These are phyloP conservation scores for Temnothorax ravouxi DNA, from an alignment of 2,888 invertebrate species.

Conservation along the genomic window DNA sequence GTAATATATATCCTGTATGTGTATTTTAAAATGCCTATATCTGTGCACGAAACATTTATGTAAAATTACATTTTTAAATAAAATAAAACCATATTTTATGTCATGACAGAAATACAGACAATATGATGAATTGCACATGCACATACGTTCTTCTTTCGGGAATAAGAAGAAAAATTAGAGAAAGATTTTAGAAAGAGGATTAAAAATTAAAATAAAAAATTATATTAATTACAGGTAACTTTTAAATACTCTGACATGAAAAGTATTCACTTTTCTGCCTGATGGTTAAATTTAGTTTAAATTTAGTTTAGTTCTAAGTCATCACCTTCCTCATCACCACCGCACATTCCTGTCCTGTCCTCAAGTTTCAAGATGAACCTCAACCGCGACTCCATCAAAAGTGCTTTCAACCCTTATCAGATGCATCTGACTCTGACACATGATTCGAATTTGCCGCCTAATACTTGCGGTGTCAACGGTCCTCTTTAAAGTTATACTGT, in stretches of 20 bases:
- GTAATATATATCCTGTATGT: neutral
- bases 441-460: conserved; percentile 71
- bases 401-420: conserved; percentile 73
- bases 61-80: conserved; percentile 18
- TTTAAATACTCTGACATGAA: conserved; percentile 1
- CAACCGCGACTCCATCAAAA: conserved; percentile 52
- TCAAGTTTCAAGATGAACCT: conserved; percentile 68
- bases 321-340: conserved; percentile 24
- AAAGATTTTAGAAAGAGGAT: neutral
- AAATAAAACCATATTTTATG: conserved; percentile 6
- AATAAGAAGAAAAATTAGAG: neutral
- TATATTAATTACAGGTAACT: neutral
- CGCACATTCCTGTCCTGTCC: conserved; percentile 40
- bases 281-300: conserved; percentile 60
- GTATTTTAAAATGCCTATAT: neutral
- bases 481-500: conserved; percentile 66
- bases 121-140: neutral
- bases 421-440: conserved; percentile 74
- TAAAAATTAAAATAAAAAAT: conserved; percentile 5
- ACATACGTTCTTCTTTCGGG: neutral
- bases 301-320: conserved; percentile 30
- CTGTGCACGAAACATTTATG: neutral
- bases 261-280: conserved; percentile 18
- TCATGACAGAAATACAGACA: neutral
- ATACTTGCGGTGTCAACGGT: conserved; percentile 42